Conservation (phyloP, 1,140 invertebrate species). For the Onthophagus taurus region DNA sequence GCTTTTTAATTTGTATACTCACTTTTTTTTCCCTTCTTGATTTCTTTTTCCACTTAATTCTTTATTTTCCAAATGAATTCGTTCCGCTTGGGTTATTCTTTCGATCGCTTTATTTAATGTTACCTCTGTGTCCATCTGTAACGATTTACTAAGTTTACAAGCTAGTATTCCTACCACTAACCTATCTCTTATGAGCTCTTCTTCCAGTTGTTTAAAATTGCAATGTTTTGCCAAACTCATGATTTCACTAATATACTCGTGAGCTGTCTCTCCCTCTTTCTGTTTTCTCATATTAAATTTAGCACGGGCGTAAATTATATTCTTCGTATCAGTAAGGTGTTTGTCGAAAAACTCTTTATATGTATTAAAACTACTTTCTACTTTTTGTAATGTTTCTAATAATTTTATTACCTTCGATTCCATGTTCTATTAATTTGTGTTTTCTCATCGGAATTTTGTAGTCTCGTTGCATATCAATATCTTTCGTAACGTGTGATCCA, state of each 20-base stretch:
- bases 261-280: slow-evolving; percentile 26
- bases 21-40: too few relatives aligned
- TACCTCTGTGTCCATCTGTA: slow-evolving; percentile 12
- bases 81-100: slow-evolving; percentile 4
- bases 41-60: slow-evolving; percentile 3
- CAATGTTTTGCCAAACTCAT: background rate
- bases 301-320: slow-evolving; percentile 16
- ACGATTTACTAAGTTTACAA: slow-evolving; percentile 1
- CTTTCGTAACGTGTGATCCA: too few relatives aligned
- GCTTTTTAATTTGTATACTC: too few relatives aligned
- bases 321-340: slow-evolving; percentile 7
- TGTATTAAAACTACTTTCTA: too few relatives aligned
- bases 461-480: too few relatives aligned
- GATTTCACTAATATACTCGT: slow-evolving; percentile 20
- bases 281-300: slow-evolving; percentile 26
- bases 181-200: slow-evolving; percentile 30
- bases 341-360: slow-evolving; percentile 9
- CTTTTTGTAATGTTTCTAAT: too few relatives aligned
- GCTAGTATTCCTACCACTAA: slow-evolving; percentile 31
- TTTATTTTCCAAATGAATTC: slow-evolving; percentile 8
- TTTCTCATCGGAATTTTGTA: too few relatives aligned
- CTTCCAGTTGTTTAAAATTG: slow-evolving; percentile 8
- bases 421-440: too few relatives aligned
- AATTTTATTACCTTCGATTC: too few relatives aligned
- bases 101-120: slow-evolving; percentile 12